Evolutionary conservation across 2,113 vertebrate species (phyloP).

Genomic region (Pseudopodoces humilis): DNA sequence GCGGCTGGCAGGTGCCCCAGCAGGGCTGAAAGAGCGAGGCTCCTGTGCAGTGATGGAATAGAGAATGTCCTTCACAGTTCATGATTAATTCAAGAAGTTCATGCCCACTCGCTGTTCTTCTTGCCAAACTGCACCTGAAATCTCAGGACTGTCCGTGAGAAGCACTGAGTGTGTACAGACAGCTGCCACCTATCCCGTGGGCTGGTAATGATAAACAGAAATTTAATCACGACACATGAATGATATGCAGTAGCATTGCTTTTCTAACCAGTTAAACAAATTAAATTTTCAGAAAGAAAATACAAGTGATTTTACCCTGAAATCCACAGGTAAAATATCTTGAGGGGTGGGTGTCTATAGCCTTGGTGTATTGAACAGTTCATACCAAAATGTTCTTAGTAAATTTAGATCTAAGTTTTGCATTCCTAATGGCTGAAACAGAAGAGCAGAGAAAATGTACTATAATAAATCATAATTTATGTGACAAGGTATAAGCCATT

Average conservation of each 20-base stretch:
- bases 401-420: neutral
- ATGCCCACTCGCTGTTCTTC: neutral
- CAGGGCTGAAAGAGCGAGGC: neutral
- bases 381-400: neutral
- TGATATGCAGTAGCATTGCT: neutral
- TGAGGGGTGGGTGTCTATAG: neutral
- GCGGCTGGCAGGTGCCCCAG: neutral
- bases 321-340: neutral
- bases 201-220: neutral
- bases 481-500: neutral
- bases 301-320: neutral
- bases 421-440: neutral
- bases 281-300: neutral
- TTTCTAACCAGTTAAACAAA: neutral
- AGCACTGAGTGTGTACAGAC: neutral
- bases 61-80: neutral
- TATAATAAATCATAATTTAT: neutral
- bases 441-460: neutral
- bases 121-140: neutral
- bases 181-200: neutral
- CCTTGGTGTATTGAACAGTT: neutral
- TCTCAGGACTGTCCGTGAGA: neutral
- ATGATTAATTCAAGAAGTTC: neutral
- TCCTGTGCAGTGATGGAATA: accelerated
- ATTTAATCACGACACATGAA: neutral